Evolutionary conservation across 2,888 invertebrate genomes (phyloP), one percentile per base, ranked within the genome.

Genomic region (Atherix ibis): DNA sequence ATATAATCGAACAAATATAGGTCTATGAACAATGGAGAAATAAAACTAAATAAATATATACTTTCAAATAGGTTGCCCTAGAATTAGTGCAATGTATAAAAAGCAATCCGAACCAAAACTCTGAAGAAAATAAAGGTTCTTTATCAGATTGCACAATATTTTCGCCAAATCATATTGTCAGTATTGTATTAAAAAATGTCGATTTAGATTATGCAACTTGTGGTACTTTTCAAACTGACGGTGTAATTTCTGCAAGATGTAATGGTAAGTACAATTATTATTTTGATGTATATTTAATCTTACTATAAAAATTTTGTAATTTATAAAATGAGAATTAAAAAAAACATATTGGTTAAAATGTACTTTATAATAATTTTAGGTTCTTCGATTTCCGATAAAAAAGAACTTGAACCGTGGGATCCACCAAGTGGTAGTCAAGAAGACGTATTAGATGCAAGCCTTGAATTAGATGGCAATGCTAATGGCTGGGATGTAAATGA

Each of bases 401-500:
- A 78, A 43, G 83, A 85, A 56, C 63, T 94, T 42, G 85, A 91
- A 58, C 91, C 91, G 12, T 92, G 92, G 92, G 85, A 85, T 53
- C 64, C 67, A 44, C 67, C 71, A 28, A 58, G 67, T 49, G 56
- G 70, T 17, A 56, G 69, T 17, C n/a, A n/a, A n/a, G n/a, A n/a
- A n/a, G n/a, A n/a, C n/a, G n/a, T n/a, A n/a, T n/a, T n/a, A n/a
- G 66, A 71, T 18, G 67, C 74, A 37, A 74, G 73, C 29, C 63
- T 71, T 44, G 81, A 81, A 47, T 59, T 83, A 37, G 82, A 82
- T 52, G 69, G 74, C 46, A 72, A 74, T 44, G 72, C 78, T 62
- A 91, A 91, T 66, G 95, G 95, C 38, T 97, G 97, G 95, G 88
- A 92, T 66, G 81, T 83, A 3, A 77, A 82, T 58, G 94, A 95